Percentiles rank a stretch among this genome's conserved stretches.
phyloP scores from a whole-genome alignment of 2,888 invertebrate species.

The Schizotus pectinicornis region DNA sequence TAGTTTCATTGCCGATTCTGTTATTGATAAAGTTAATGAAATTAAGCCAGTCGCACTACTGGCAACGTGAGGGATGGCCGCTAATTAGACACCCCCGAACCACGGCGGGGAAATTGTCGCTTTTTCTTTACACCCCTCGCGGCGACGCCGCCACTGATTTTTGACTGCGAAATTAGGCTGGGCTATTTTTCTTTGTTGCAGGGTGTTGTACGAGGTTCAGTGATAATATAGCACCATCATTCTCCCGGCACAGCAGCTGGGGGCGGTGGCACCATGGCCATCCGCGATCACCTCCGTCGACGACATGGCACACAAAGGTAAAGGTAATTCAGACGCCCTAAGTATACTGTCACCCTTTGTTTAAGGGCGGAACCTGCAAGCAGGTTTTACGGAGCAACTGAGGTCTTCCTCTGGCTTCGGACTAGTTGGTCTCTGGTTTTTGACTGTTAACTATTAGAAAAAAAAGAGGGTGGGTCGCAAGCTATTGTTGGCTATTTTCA shows the following conservation, averaged over 20 bases:
- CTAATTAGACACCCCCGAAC: no score
- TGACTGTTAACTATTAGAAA: background rate
- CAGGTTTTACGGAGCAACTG: no score
- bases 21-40: conserved; percentile 51
- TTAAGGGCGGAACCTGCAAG: background rate
- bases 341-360: background rate
- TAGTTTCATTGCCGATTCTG: conserved; percentile 41
- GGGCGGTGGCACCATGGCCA: conserved; percentile 82
- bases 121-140: no score
- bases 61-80: background rate
- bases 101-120: no score
- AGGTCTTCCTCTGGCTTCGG: background rate
- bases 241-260: conserved; percentile 81
- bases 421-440: no score
- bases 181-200: conserved; percentile 27
- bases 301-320: conserved; percentile 88
- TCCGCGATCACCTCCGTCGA: conserved; percentile 80
- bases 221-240: conserved; percentile 59
- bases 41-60: conserved; percentile 41
- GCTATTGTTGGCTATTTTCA: no score
- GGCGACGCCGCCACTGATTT: no score
- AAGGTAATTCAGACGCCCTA: conserved; percentile 52
- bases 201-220: conserved; percentile 28
- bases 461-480: no score
- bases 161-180: background rate